phyloP scores from a whole-genome alignment of 2,888 invertebrate species.

The Nomada goodeniana region DNA sequence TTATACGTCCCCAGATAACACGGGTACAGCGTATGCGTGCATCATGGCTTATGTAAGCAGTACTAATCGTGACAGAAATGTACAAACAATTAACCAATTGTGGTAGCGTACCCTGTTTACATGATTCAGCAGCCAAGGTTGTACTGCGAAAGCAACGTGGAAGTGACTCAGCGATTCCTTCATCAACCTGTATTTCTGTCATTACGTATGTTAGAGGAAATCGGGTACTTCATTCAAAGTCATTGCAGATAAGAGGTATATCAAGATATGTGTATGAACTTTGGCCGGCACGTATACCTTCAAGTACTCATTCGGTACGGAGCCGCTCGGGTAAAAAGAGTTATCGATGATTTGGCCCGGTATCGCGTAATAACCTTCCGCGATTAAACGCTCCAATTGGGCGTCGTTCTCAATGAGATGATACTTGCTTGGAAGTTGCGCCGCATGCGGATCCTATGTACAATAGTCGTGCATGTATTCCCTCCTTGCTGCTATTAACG shows the following conservation, averaged over 20 bases:
- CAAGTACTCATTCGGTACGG: constrained; percentile 68
- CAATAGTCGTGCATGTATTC: neutral
- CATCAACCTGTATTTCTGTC: constrained; percentile 78
- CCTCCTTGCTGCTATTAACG: neutral
- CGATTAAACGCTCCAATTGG: constrained; percentile 66
- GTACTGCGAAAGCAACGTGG: constrained; percentile 76
- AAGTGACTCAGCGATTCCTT: constrained; percentile 69
- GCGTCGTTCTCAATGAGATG: constrained; percentile 42
- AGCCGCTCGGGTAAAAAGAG: constrained; percentile 77
- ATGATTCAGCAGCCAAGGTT: constrained; percentile 78
- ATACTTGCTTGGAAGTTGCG: constrained; percentile 68
- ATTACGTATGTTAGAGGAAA: neutral
- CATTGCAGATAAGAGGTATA: too few species aligned
- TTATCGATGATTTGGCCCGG: constrained; percentile 73
- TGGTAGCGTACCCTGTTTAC: constrained; percentile 76
- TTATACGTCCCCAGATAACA: neutral
- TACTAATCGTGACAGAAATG: neutral
- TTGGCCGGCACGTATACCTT: constrained; percentile 62
- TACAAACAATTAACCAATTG: neutral
- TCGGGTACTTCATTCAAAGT: too few species aligned
- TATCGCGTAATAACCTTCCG: constrained; percentile 74
- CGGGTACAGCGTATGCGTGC: neutral
- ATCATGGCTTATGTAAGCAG: neutral
- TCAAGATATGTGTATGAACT: neutral
- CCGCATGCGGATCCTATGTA: constrained; percentile 71